Base-by-base conservation (phyloP, 2,888 invertebrate species). In the Drosophila nr. fundita region DNA sequence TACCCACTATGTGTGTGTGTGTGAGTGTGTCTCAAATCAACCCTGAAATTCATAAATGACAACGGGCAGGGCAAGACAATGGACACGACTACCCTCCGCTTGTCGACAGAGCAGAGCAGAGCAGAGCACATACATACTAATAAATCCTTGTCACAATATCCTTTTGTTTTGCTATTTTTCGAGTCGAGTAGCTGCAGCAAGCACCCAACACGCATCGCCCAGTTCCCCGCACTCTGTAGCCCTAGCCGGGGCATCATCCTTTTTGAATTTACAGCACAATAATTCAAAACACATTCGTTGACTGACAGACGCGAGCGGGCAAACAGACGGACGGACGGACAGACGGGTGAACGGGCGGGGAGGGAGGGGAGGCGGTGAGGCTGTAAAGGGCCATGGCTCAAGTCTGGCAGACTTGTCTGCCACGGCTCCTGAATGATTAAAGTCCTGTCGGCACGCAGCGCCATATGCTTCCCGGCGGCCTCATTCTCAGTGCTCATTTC, bases 131-230 rank as follows among this genome's bases (percentile, higher is more conserved):
- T 45, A 73, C 67, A 71, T 70, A 77, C 90, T 79, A 89, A 87
- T 87, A 87, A 87, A 87, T 87, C 87, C 88, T 82, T 87, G 87
- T 87, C 87, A 87, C 90, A 89, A 87, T 82, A 89, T 89, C 79
- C 87, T 85, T 87, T 87, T 87, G 87, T 87, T 87, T 89, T 78
- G 81, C 79, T 76, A 87, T 89, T 89, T 80, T 84, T 84, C 73
- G 63, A 68, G 53, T 59, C 59, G 68, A 62, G 62, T 62, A 30
- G 45, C 62, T 78, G 49, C 64, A 65, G 64, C 71, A 50, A 61
- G 62, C 27, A 57, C 24, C 21, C 15, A 42, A 45, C 45, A 48
- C 13, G 3, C 27, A 38, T 36, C n/a, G 27, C 18, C 1, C 27
- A n/a, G n/a, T n/a, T 27, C 7, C n/a, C 38, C 38, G 36, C 13